A percentile compares a stretch with the other conserved stretches of the same genome.
phyloP scores from a whole-genome alignment of 2,888 invertebrate species.

The Eupithecia insigniata region DNA sequence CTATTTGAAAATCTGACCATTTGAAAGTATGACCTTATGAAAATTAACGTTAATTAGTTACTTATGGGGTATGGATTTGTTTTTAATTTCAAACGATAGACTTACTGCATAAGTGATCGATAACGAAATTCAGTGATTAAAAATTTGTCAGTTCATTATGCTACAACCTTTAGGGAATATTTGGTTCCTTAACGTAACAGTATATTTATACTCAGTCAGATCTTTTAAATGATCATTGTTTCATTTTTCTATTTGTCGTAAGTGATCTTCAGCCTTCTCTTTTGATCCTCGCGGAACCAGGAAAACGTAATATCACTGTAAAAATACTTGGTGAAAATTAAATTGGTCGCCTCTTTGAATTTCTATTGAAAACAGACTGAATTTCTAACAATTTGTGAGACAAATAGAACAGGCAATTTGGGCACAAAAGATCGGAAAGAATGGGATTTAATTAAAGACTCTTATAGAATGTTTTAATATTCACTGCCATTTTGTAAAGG shows the following conservation, averaged over 20 bases:
- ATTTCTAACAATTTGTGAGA: neutral
- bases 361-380: conserved; percentile 4
- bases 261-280: neutral
- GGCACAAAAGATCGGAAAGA: conserved; percentile 4
- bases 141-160: neutral
- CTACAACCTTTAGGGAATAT: neutral
- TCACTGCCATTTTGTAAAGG: neutral
- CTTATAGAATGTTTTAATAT: neutral
- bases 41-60: too few relatives aligned
- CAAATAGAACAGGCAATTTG: conserved; percentile 12
- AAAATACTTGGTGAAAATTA: conserved; percentile 28
- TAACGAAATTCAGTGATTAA: neutral
- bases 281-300: neutral
- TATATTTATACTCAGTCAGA: neutral
- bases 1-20: too few relatives aligned
- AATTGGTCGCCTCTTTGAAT: conserved; percentile 20
- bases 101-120: neutral
- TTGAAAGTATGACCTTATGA: too few relatives aligned
- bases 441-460: conserved; percentile 10
- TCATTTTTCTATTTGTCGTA: conserved; percentile 2
- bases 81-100: too few relatives aligned
- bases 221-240: neutral
- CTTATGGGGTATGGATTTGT: neutral
- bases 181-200: neutral
- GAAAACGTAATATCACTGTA: conserved; percentile 1